Conservation (phyloP, 2,888 invertebrate species). For the Lycaena phlaeas region DNA sequence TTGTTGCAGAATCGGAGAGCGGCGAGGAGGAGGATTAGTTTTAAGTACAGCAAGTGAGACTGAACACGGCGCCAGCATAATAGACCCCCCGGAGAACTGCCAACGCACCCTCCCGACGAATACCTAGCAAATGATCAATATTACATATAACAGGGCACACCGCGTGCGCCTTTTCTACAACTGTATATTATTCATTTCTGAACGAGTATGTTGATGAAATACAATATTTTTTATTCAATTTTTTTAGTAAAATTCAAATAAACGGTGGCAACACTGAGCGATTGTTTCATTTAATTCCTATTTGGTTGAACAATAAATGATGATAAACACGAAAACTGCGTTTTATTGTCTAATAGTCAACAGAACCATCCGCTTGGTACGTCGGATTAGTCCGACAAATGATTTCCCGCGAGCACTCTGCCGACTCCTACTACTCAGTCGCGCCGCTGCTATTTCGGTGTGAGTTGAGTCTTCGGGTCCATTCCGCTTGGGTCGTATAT, state of each 20-base stretch:
- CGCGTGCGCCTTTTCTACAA: conserved; percentile 52
- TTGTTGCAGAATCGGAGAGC: conserved; percentile 63
- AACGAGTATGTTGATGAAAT: conserved; percentile 68
- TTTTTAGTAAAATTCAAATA: conserved; percentile 70
- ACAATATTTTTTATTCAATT: conserved; percentile 74
- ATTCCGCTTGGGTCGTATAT: too few relatives aligned
- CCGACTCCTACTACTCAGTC: too few relatives aligned
- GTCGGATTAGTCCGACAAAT: too few relatives aligned
- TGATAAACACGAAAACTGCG: background rate
- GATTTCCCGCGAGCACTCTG: too few relatives aligned
- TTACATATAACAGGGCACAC: conserved; percentile 32
- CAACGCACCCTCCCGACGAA: conserved; percentile 20
- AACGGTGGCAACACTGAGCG: conserved; percentile 61
- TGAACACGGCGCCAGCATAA: conserved; percentile 29
- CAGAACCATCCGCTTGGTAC: too few relatives aligned
- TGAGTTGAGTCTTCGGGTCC: too few relatives aligned
- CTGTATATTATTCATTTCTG: conserved; percentile 67
- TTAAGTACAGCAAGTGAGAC: conserved; percentile 68
- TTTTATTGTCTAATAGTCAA: too few relatives aligned
- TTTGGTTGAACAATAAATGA: background rate
- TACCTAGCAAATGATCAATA: background rate
- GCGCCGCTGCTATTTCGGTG: too few relatives aligned
- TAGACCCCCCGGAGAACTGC: conserved; percentile 20
- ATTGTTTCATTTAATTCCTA: conserved; percentile 28
- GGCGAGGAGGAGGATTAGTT: conserved; percentile 69